phyloP scores from a whole-genome alignment of 2,113 vertebrate species.

The Pomatostomus ruficeps region DNA sequence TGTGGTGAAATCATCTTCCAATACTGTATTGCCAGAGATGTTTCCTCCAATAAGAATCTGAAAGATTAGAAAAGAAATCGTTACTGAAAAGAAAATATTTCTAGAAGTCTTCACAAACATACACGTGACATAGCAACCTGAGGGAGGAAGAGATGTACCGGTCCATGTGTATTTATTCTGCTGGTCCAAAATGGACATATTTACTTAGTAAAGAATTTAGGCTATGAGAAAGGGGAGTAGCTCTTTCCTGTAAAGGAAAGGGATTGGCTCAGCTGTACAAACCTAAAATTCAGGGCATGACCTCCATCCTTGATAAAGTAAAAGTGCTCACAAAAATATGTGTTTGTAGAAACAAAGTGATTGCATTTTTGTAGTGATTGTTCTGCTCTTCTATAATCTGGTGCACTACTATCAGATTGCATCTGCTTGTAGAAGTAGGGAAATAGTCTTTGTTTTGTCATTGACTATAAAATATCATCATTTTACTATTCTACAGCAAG shows the following conservation, averaged over 20 bases:
- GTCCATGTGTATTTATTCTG: not conserved
- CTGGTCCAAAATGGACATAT: not conserved
- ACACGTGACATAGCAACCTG: not conserved
- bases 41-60: conserved; percentile 96
- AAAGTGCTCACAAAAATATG: not conserved
- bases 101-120: not conserved
- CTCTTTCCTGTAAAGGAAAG: not conserved
- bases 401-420: not conserved
- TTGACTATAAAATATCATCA: not conserved
- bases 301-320: not conserved
- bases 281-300: not conserved
- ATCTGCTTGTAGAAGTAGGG: not conserved
- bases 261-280: not conserved
- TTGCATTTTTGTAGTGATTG: not conserved
- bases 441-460: not conserved
- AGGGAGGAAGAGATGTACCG: not conserved
- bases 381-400: not conserved
- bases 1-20: conserved; percentile 93
- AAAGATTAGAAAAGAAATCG: not conserved
- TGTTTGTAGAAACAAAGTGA: not conserved
- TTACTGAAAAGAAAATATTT: not conserved
- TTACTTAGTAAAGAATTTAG: not conserved
- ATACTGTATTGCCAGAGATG: conserved; percentile 90
- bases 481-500: not conserved
- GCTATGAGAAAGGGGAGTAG: not conserved